Conservation (phyloP, 2,797 vertebrate genomes). For the Meriones psammophilus region DNA sequence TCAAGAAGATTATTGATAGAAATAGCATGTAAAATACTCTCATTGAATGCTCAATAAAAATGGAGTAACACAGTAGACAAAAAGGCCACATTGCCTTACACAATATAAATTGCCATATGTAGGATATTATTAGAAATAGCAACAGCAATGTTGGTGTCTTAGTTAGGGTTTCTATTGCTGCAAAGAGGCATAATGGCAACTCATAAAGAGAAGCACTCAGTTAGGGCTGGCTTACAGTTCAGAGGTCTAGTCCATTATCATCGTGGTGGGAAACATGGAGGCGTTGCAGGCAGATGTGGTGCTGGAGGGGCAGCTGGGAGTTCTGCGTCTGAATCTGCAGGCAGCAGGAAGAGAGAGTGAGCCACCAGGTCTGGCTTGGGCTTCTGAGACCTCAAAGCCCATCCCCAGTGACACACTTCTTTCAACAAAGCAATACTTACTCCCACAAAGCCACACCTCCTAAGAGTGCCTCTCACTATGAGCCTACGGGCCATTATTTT, state of each 20-base stretch:
- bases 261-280: neutral
- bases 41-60: neutral
- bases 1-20: slow-evolving; percentile 31
- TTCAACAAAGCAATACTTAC: neutral
- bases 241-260: neutral
- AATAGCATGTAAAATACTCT: neutral
- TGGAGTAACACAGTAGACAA: neutral
- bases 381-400: neutral
- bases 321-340: neutral
- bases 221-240: neutral
- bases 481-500: neutral
- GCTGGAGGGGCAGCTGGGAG: neutral
- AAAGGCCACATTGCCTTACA: neutral
- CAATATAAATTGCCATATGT: neutral
- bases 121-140: neutral
- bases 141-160: neutral
- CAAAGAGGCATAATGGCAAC: neutral
- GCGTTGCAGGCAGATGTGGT: neutral
- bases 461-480: neutral
- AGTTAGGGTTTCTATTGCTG: neutral
- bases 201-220: too few relatives aligned
- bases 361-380: neutral
- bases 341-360: neutral
- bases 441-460: neutral
- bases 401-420: neutral